Conservation (phyloP, 2,113 vertebrate genomes). For the Mus pahari region DNA sequence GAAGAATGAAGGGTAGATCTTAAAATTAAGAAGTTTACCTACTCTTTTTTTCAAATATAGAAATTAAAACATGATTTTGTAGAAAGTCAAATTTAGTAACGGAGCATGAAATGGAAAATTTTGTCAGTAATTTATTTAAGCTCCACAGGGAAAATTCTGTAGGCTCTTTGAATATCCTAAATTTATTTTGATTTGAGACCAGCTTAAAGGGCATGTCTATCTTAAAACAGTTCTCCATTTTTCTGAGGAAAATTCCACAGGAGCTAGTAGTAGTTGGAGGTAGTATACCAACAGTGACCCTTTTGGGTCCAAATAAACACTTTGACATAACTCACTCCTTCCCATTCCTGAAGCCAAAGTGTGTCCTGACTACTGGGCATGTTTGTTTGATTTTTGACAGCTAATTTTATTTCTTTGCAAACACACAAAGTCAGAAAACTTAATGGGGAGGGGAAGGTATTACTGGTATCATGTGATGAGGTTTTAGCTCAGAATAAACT, state of each 20-base stretch:
- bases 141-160: slow-evolving; percentile 70
- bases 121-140: slow-evolving; percentile 78
- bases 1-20: slow-evolving; percentile 33
- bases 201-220: slow-evolving; percentile 74
- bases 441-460: slow-evolving; percentile 43
- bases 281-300: slow-evolving; percentile 72
- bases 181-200: slow-evolving; percentile 80
- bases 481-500: slow-evolving; percentile 63
- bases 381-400: slow-evolving; percentile 76
- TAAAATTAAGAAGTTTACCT: slow-evolving; percentile 60
- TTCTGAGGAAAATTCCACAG: slow-evolving; percentile 71
- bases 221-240: slow-evolving; percentile 79
- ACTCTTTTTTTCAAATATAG: slow-evolving; percentile 52
- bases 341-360: slow-evolving; percentile 58
- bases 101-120: slow-evolving; percentile 69
- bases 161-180: slow-evolving; percentile 76
- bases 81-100: slow-evolving; percentile 68
- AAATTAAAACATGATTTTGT: slow-evolving; percentile 66
- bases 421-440: slow-evolving; percentile 68
- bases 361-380: slow-evolving; percentile 62
- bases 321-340: slow-evolving; percentile 66
- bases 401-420: slow-evolving; percentile 77
- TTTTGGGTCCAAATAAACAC: slow-evolving; percentile 74
- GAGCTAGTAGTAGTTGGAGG: slow-evolving; percentile 75
- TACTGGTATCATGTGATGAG: slow-evolving; percentile 71